Evolutionary conservation across 2,888 invertebrate species (phyloP).

Genomic region (Polydrusus pterygomalis): DNA sequence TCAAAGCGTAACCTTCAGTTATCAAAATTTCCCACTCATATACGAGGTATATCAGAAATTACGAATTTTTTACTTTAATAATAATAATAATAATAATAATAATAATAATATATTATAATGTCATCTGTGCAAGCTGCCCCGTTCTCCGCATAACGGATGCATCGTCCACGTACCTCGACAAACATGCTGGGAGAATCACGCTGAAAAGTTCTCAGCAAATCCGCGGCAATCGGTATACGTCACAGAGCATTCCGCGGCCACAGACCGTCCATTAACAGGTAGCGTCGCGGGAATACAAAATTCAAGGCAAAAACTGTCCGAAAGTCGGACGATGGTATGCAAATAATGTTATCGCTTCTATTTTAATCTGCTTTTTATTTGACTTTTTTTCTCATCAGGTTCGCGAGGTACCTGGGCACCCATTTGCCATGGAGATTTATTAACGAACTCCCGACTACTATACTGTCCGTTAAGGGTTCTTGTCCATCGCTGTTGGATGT

Average conservation of each 20-base stretch:
- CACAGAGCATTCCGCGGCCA: conserved; percentile 61
- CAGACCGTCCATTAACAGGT: conserved; percentile 60
- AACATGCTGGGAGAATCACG: conserved; percentile 64
- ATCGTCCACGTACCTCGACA: conserved; percentile 64
- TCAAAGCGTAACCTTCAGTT: too few relatives aligned
- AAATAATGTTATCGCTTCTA: conserved; percentile 57
- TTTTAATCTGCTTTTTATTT: conserved; percentile 52
- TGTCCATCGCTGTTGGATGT: too few relatives aligned
- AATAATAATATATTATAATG: background rate
- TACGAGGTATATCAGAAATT: too few relatives aligned
- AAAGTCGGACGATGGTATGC: conserved; percentile 58
- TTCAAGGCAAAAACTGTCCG: conserved; percentile 58
- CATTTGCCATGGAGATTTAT: conserved; percentile 54
- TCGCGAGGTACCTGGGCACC: conserved; percentile 51
- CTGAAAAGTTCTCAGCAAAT: conserved; percentile 64
- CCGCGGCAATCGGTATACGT: conserved; percentile 62
- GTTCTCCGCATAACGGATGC: conserved; percentile 62
- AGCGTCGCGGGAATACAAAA: conserved; percentile 62
- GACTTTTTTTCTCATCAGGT: conserved; percentile 53
- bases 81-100: too few relatives aligned
- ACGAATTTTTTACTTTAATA: too few relatives aligned
- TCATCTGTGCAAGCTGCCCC: conserved; percentile 45
- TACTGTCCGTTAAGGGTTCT: conserved; percentile 44
- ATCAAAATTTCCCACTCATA: too few relatives aligned
- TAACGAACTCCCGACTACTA: conserved; percentile 36